phyloP scores from a whole-genome alignment of 2,888 invertebrate genomes.

The Heliconius ismenius region DNA sequence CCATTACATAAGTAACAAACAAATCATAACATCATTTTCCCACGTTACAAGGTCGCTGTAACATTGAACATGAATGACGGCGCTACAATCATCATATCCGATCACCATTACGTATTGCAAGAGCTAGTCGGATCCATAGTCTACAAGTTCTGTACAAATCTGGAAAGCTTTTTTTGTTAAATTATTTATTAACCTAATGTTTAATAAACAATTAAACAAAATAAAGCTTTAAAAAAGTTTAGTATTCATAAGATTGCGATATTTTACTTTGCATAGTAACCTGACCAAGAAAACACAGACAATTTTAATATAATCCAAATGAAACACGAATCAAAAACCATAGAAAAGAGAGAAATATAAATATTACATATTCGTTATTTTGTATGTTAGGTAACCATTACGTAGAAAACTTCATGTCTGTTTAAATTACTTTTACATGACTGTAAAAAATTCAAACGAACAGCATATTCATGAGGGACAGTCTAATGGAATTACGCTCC shows the following conservation, averaged over 20 bases:
- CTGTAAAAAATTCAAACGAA: neutral
- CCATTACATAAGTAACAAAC: conserved; percentile 6
- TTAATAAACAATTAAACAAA: too few species aligned
- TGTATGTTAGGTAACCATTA: neutral
- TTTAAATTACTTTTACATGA: neutral
- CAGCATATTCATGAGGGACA: neutral
- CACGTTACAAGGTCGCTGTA: conserved; percentile 41
- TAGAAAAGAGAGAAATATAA: neutral
- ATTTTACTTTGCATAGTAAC: too few species aligned
- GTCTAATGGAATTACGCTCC: conserved; percentile 7
- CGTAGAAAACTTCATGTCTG: neutral
- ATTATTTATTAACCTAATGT: too few species aligned
- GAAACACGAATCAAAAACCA: neutral
- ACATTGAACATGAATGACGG: conserved; percentile 26
- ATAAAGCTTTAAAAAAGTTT: too few species aligned
- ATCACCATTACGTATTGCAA: conserved; percentile 23
- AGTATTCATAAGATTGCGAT: too few species aligned
- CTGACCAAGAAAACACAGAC: neutral
- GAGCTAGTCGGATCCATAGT: neutral
- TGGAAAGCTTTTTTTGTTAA: neutral
- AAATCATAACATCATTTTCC: conserved; percentile 32
- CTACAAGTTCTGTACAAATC: neutral
- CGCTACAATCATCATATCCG: conserved; percentile 17
- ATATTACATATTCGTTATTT: neutral
- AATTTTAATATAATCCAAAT: neutral